phyloP scores from a whole-genome alignment of 2,797 vertebrate species.

The Telmatherina bonti region DNA sequence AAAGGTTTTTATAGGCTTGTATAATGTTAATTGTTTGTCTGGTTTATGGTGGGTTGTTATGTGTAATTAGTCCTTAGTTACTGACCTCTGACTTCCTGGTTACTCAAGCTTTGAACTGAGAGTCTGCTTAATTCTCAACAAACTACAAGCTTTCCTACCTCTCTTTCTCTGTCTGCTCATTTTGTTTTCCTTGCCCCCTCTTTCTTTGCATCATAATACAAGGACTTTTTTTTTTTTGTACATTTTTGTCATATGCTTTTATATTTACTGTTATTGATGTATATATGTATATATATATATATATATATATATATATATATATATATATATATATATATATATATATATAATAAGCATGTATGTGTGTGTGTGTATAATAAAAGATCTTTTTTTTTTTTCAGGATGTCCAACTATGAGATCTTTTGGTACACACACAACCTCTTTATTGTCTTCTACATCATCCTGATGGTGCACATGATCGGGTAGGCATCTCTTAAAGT shows the following conservation, averaged over 20 bases:
- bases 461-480: conserved; percentile 93
- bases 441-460: conserved; percentile 96
- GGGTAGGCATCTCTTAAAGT: conserved; percentile 84
- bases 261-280: background rate
- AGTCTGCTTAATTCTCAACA: conserved; percentile 50
- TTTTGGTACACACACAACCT: conserved; percentile 99
- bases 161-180: conserved; percentile 28
- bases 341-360: too few relatives aligned
- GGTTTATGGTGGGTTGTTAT: conserved; percentile 48
- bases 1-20: background rate
- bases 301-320: background rate
- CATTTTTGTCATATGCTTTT: background rate
- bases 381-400: too few relatives aligned
- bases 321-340: too few relatives aligned
- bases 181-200: background rate
- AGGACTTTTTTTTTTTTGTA: too few relatives aligned
- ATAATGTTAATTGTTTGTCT: conserved; percentile 29
- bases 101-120: conserved; percentile 43
- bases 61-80: conserved; percentile 59
- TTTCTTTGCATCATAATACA: background rate
- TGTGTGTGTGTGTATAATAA: too few relatives aligned
- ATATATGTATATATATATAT: background rate
- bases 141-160: conserved; percentile 37
- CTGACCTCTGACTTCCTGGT: conserved; percentile 61
- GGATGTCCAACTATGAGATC: conserved; percentile 94